These are phyloP conservation scores for Hoplodrina ambigua DNA, from an alignment of 2,888 invertebrate species.

Conservation along the genomic window DNA sequence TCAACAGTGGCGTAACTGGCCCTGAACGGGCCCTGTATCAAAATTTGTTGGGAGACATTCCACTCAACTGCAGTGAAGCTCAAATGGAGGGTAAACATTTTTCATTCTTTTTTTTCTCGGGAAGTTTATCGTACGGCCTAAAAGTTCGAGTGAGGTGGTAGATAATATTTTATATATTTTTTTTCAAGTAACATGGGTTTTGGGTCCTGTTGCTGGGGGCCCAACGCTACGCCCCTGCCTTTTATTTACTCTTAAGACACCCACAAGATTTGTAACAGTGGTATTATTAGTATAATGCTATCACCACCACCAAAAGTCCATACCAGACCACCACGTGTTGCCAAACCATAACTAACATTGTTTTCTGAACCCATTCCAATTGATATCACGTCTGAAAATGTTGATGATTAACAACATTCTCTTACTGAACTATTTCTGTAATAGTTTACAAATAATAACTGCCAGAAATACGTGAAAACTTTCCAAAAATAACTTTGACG, in stretches of 20 bases:
- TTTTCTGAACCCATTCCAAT: conserved; percentile 24
- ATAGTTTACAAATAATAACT: conserved; percentile 39
- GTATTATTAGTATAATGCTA: conserved; percentile 19
- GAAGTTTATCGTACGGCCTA: no score
- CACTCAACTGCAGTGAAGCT: no score
- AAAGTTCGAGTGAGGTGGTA: no score
- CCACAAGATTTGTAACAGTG: not conserved
- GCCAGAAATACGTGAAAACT: conserved; percentile 40
- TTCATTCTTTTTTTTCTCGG: no score
- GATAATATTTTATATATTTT: no score
- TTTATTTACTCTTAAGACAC: not conserved
- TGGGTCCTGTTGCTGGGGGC: no score
- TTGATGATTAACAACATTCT: conserved; percentile 37
- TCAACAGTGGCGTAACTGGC: no score
- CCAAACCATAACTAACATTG: conserved; percentile 17
- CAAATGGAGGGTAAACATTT: no score
- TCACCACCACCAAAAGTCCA: not conserved
- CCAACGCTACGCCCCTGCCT: no score
- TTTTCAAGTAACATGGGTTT: no score
- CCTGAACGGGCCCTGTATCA: no score
- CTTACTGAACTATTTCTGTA: conserved; percentile 38
- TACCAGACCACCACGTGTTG: conserved; percentile 5
- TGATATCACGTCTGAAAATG: conserved; percentile 34
- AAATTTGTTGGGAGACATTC: no score
- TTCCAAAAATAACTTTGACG: conserved; percentile 52